Base-by-base conservation (phyloP, 1,140 invertebrate species). In the Nomia melanderi region DNA sequence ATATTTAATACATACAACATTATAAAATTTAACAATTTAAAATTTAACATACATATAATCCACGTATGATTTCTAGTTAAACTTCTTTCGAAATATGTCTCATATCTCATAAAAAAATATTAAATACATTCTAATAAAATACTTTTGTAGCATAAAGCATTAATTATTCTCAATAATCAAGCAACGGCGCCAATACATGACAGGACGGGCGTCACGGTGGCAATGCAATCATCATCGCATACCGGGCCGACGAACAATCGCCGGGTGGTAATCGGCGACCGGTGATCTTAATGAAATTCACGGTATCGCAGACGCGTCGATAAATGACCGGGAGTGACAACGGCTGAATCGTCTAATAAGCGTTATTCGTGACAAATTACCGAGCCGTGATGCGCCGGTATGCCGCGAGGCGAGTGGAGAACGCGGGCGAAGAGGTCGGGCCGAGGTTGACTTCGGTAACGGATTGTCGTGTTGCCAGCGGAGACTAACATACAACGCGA, bases 331-430 rank as follows among this genome's bases (percentile, higher is more conserved):
- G 86, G 23, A 83, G 66, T 27, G 75, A 84, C 77, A 88, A 86
- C 88, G 71, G 78, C 64, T 86, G 87, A 90, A 92, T 91, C 88
- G 88, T 88, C 87, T 91, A 92, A 91, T 91, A 92, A 91, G 90
- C 89, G 88, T 83, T 87, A 86, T 89, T 88, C 87, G 88, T 90
- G 90, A 92, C 90, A 92, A 92, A 92, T 92, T 90, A 87, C 86
- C 84, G 77, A 70, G 86, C 86, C 88, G 85, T 90, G 90, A 92
- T 90, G 88, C 80, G 81, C 88, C 83, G 87, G 90, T 90, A 89
- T 90, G 88, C 87, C 82, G 86, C 77, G 82, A 81, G 73, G 27
- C 27, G 84, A 86, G 71, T 59, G 63, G 57, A 67, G 75, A 71
- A 60, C 50, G 57, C n/a, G 44, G 20, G 50, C 62, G 67, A 81